Evolutionary conservation across 1,140 invertebrate species (phyloP).

Genomic region (Hetaerina americana): DNA sequence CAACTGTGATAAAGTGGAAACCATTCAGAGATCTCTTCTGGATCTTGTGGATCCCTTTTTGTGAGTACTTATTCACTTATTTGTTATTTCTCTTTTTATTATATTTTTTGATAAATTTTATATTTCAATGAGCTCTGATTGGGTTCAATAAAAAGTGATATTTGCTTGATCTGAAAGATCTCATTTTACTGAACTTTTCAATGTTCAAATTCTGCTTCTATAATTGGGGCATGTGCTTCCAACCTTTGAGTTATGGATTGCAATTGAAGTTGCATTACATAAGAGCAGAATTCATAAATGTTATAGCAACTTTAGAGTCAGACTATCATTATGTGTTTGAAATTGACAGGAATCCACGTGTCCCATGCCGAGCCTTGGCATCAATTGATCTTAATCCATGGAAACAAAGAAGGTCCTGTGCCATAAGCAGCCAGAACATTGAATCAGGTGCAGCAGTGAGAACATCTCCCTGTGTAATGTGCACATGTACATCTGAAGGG

Average conservation of each 20-base stretch:
- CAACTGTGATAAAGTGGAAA: slow-evolving; percentile 29
- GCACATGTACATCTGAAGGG: slow-evolving; percentile 48
- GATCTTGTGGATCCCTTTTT: slow-evolving; percentile 28
- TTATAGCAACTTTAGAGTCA: too few relatives aligned
- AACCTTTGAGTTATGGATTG: too few relatives aligned
- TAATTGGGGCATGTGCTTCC: too few relatives aligned
- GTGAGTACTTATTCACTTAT: slow-evolving; percentile 27
- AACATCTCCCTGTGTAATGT: slow-evolving; percentile 43
- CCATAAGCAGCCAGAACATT: slow-evolving; percentile 30
- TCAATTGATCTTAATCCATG: slow-evolving; percentile 32
- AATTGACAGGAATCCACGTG: slow-evolving; percentile 34
- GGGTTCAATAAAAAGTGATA: background rate
- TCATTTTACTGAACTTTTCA: background rate
- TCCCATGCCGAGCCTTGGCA: slow-evolving; percentile 31
- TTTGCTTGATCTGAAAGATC: background rate
- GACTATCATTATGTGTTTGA: background rate
- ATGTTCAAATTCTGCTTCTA: background rate
- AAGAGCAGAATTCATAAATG: too few relatives aligned
- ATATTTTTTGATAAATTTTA: background rate
- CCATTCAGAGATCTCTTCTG: slow-evolving; percentile 28
- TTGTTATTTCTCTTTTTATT: background rate
- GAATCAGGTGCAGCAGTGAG: slow-evolving; percentile 35
- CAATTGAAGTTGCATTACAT: too few relatives aligned
- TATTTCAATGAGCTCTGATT: background rate
- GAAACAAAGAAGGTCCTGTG: slow-evolving; percentile 33